Conservation (phyloP, 2,113 vertebrate genomes). For the Eublepharis macularius region DNA sequence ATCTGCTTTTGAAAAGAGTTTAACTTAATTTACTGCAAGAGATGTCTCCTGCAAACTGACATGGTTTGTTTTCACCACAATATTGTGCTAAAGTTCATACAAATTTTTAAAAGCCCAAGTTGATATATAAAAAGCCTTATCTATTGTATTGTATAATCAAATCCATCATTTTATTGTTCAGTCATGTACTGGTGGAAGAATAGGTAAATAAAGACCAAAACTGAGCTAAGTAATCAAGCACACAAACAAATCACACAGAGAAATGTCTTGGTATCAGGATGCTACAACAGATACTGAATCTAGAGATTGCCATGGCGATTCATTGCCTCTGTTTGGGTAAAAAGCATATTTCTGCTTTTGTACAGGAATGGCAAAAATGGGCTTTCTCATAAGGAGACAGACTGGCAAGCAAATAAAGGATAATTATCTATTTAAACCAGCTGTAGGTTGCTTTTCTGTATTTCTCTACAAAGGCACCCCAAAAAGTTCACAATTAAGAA, state of each 20-base stretch:
- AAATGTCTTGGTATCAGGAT: not conserved
- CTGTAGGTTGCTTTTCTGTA: too few relatives aligned
- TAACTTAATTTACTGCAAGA: slow-evolving; percentile 32
- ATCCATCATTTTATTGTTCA: not conserved
- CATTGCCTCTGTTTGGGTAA: not conserved
- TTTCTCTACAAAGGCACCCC: too few relatives aligned
- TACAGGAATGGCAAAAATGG: not conserved
- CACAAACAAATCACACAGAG: not conserved
- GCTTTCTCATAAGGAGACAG: too few relatives aligned
- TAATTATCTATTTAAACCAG: too few relatives aligned
- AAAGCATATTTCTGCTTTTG: not conserved
- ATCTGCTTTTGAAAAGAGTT: slow-evolving; percentile 29
- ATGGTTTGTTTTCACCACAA: not conserved
- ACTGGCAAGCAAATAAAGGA: too few relatives aligned
- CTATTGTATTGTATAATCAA: not conserved
- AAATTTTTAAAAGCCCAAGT: not conserved
- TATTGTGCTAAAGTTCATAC: not conserved
- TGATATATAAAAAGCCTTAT: not conserved
- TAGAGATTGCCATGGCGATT: not conserved
- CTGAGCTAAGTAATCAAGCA: not conserved
- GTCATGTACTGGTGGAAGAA: not conserved
- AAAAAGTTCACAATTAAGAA: too few relatives aligned
- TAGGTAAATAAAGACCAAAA: not conserved
- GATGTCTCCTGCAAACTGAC: not conserved
- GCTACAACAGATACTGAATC: not conserved